Conservation (phyloP, 2,113 vertebrate species). For the Nesoenas mayeri region DNA sequence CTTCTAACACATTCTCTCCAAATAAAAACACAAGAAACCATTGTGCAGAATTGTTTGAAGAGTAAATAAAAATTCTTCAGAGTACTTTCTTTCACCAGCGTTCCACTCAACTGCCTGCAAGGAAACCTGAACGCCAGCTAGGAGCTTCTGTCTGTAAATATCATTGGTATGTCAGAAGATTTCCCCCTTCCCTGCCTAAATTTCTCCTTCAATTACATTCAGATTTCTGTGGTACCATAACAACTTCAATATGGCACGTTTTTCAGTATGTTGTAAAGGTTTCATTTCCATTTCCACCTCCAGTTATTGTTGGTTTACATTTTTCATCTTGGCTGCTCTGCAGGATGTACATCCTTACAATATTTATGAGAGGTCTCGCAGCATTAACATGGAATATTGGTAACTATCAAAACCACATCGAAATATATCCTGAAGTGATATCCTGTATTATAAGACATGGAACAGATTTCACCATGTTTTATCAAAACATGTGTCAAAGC, state of each 20-base stretch:
- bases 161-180: slow-evolving; percentile 2
- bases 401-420: slow-evolving; percentile 19
- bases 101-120: slow-evolving; percentile 3
- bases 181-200: slow-evolving; percentile 4
- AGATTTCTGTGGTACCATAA: slow-evolving; percentile 71
- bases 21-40: slow-evolving; percentile 17
- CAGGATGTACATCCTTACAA: slow-evolving; percentile 39
- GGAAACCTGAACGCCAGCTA: slow-evolving; percentile 48
- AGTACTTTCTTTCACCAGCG: not conserved
- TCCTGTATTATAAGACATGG: not conserved
- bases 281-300: slow-evolving; percentile 45
- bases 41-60: not conserved
- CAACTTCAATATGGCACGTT: slow-evolving; percentile 64
- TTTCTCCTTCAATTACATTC: slow-evolving; percentile 67
- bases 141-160: slow-evolving; percentile 60
- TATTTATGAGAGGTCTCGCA: slow-evolving; percentile 29
- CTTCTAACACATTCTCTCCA: not conserved
- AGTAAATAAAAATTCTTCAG: slow-evolving; percentile 20
- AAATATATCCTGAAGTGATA: not conserved
- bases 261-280: slow-evolving; percentile 52
- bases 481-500: not conserved
- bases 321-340: slow-evolving; percentile 63
- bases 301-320: slow-evolving; percentile 62
- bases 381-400: not conserved
- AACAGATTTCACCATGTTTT: not conserved